Base-by-base conservation (phyloP, 2,888 invertebrate genomes). In the Ophion ellenae region DNA sequence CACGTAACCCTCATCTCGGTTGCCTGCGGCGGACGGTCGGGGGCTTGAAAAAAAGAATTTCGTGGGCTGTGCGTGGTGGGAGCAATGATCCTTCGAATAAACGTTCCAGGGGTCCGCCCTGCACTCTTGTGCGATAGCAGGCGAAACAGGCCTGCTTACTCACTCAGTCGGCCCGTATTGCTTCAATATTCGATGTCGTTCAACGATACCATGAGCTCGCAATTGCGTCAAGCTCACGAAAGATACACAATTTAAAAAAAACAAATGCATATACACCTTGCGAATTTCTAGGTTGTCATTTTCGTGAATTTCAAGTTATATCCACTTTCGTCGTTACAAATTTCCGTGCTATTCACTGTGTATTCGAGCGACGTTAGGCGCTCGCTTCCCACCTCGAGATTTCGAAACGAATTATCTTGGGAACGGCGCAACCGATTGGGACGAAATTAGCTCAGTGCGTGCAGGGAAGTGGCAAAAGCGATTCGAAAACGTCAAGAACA, bases 131-230 rank as follows among this genome's bases (percentile, higher is more conserved):
- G 61, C 40, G 40, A 40, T 6, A 40, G 40, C 69, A 78, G 59
- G 66, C 78, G 57, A 45, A 59, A 53, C 57, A 67, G 63, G 4
- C 40, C 66, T 66, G 59, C 59, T 45, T 59, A 47, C 59, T 78
- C 77, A 69, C 69, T 78, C 77, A 59, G 24, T 24, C 24, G 24
- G 40, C 77, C 40, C 69, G 69, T 69, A 78, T 78, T 69, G 28
- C 69, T 78, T 78, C 59, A 28, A 78, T 69, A 77, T 67, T 77
- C 67, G 57, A 77, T 78, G 28, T 28, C 59, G 7, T n/a, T 78
- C 17, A 24, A 78, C 61, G 17, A 45, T 53, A 78, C 24, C 28
- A 53, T 36, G 36, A 61, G n/a, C 53, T 14, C 59, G 32, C 45
- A 57, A 61, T 20, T 10, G 28, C 28, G 40, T 6, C 59, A 24